Percentiles rank a stretch among this genome's conserved stretches.
phyloP scores from a whole-genome alignment of 1,140 invertebrate species.

The Eciton burchellii region DNA sequence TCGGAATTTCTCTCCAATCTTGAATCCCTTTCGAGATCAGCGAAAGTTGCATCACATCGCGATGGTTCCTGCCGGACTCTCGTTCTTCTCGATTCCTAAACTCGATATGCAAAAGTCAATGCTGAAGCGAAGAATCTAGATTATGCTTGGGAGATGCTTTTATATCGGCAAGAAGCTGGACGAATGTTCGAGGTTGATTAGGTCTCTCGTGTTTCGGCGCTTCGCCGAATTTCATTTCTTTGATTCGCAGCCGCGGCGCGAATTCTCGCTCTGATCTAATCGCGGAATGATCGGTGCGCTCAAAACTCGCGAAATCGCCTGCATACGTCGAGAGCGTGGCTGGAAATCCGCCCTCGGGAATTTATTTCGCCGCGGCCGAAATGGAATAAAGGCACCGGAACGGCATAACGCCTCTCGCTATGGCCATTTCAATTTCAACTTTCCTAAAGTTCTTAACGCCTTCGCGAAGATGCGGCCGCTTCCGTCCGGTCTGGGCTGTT shows the following conservation, averaged over 20 bases:
- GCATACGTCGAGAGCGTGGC: neutral
- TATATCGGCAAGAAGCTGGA: neutral
- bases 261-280: conserved; percentile 15
- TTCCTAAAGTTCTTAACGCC: conserved; percentile 41
- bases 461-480: neutral
- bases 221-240: neutral
- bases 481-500: conserved; percentile 11
- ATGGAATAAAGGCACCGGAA: neutral
- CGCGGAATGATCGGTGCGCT: neutral
- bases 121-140: too few species aligned
- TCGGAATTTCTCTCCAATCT: too few species aligned
- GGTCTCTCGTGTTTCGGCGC: neutral
- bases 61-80: too few species aligned
- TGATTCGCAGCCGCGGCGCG: neutral
- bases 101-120: too few species aligned
- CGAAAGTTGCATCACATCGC: too few species aligned
- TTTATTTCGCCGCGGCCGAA: conserved; percentile 27
- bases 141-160: too few species aligned
- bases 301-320: neutral
- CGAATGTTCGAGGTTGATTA: too few species aligned
- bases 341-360: neutral
- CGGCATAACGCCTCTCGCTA: neutral
- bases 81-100: too few species aligned
- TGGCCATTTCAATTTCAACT: conserved; percentile 50
- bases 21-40: too few species aligned